phyloP scores from a whole-genome alignment of 2,797 vertebrate genomes.

The Bryconaethiops microstoma region DNA sequence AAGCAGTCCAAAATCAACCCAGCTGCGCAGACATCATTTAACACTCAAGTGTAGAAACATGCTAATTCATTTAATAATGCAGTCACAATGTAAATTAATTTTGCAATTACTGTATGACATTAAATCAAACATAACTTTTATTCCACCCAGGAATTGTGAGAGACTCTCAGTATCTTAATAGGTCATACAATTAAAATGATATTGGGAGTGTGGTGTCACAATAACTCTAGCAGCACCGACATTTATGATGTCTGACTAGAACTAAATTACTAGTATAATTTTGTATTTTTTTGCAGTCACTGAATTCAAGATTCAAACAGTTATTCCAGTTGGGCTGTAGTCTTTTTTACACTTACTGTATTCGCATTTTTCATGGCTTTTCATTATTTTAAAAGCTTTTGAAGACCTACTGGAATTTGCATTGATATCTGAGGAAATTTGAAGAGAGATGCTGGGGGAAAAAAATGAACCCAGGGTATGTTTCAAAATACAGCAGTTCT shows the following conservation, averaged over 20 bases:
- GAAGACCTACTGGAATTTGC: not conserved
- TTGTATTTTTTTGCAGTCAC: not conserved
- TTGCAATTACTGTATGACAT: slow-evolving; percentile 73
- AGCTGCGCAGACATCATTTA: slow-evolving; percentile 56
- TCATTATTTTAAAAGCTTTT: slow-evolving; percentile 1
- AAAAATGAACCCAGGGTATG: not conserved
- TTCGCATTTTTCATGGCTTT: not conserved
- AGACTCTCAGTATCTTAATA: slow-evolving; percentile 69
- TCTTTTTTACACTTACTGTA: not conserved
- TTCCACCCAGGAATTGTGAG: slow-evolving; percentile 59
- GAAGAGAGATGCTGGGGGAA: not conserved
- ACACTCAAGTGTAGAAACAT: slow-evolving; percentile 45
- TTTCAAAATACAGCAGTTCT: not conserved
- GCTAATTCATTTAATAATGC: slow-evolving; percentile 61
- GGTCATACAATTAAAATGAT: slow-evolving; percentile 74
- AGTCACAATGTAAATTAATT: slow-evolving; percentile 74
- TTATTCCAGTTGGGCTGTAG: not conserved
- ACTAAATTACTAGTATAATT: slow-evolving; percentile 4
- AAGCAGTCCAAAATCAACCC: too few relatives aligned
- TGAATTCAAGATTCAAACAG: slow-evolving; percentile 4
- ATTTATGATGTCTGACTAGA: slow-evolving; percentile 38
- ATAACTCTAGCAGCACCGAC: slow-evolving; percentile 65
- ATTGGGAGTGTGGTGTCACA: slow-evolving; percentile 66
- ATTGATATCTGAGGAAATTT: not conserved
- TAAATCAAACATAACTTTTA: slow-evolving; percentile 69